Evolutionary conservation across 2,888 invertebrate genomes (phyloP).

Genomic region (Bombyx huttoni): DNA sequence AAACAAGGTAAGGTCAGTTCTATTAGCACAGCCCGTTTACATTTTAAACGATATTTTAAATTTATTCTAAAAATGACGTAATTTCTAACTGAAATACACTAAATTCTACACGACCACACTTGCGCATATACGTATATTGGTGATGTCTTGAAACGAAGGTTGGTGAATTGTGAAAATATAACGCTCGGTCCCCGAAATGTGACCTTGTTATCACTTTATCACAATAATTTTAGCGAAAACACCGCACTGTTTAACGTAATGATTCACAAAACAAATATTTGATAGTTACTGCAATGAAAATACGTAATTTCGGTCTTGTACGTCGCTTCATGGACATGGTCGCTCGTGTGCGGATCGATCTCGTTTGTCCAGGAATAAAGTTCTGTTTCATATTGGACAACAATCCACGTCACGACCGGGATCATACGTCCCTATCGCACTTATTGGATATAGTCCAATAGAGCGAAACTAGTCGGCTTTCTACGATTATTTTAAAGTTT

Average conservation of each 20-base stretch:
- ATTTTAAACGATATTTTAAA: too few species aligned
- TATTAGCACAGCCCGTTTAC: not conserved
- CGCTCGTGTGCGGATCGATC: slow-evolving; percentile 31
- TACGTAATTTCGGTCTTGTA: slow-evolving; percentile 59
- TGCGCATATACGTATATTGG: not conserved
- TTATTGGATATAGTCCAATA: slow-evolving; percentile 69
- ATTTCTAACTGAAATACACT: not conserved
- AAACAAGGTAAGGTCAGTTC: not conserved
- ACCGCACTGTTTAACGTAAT: slow-evolving; percentile 29
- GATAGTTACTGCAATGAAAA: slow-evolving; percentile 58
- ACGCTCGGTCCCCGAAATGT: slow-evolving; percentile 14
- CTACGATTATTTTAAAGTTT: slow-evolving; percentile 53
- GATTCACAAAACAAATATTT: slow-evolving; percentile 51
- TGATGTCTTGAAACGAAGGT: not conserved
- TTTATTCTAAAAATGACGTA: not conserved
- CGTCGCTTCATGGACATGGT: slow-evolving; percentile 59
- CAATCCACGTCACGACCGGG: slow-evolving; percentile 48
- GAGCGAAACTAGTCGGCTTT: slow-evolving; percentile 49
- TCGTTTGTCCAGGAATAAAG: slow-evolving; percentile 41
- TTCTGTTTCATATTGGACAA: slow-evolving; percentile 55
- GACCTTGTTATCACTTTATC: slow-evolving; percentile 37
- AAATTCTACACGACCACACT: not conserved
- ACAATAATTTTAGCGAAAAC: slow-evolving; percentile 24
- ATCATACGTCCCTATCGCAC: slow-evolving; percentile 47
- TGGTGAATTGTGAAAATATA: not conserved